A percentile compares a stretch with the other conserved stretches of the same genome.
phyloP scores from a whole-genome alignment of 2,797 vertebrate species.

The Hemibagrus guttatus region DNA sequence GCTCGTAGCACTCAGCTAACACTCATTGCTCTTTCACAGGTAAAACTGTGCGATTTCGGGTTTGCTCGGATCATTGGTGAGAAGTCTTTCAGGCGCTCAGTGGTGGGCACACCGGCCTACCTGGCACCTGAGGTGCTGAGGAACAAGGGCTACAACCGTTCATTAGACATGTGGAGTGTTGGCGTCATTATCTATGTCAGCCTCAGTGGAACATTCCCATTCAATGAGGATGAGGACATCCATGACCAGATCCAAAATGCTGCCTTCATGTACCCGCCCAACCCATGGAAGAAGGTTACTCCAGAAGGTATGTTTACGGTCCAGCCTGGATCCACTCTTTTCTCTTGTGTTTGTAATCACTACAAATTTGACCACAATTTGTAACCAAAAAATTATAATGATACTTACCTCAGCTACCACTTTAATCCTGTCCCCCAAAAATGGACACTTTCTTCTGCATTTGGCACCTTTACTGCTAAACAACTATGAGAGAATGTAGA shows the following conservation, averaged over 20 bases:
- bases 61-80: conserved; percentile 97
- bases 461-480: neutral
- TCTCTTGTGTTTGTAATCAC: neutral
- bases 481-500: too few species aligned
- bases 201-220: conserved; percentile 94
- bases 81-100: conserved; percentile 93
- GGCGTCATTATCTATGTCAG: conserved; percentile 97
- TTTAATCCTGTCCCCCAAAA: neutral
- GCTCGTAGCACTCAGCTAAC: conserved; percentile 33
- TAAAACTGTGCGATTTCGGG: conserved; percentile 96
- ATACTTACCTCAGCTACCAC: neutral
- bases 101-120: conserved; percentile 95
- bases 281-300: conserved; percentile 95
- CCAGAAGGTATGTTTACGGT: conserved; percentile 79
- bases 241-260: conserved; percentile 98
- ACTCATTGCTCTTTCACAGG: conserved; percentile 71
- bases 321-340: neutral
- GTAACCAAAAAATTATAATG: neutral
- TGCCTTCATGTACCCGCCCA: conserved; percentile 97
- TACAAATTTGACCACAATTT: neutral
- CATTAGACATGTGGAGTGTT: conserved; percentile 98
- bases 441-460: neutral
- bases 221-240: conserved; percentile 97
- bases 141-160: conserved; percentile 96
- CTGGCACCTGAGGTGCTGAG: conserved; percentile 93